Conservation (phyloP, 2,797 vertebrate species). For the Catharus ustulatus region DNA sequence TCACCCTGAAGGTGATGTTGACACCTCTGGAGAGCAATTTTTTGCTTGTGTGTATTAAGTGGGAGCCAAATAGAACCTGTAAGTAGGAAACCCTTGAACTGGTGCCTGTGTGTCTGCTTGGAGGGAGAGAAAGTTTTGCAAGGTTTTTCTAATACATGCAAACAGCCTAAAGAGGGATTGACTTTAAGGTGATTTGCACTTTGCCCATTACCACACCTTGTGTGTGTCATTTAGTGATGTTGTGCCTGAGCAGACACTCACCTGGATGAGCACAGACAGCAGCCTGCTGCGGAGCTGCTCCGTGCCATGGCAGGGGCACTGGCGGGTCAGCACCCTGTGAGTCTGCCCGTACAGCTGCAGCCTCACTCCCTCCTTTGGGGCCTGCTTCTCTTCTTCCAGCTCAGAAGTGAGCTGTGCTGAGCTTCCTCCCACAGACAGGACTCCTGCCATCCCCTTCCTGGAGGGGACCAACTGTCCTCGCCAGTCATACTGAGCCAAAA, state of each 20-base stretch:
- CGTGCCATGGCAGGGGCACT: slow-evolving; percentile 80
- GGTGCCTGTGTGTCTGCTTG: background rate
- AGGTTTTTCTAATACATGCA: background rate
- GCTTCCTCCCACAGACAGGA: slow-evolving; percentile 72
- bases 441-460: slow-evolving; percentile 56
- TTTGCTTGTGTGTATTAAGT: background rate
- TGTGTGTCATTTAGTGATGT: background rate
- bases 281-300: slow-evolving; percentile 77
- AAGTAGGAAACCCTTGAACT: background rate
- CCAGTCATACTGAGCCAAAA: slow-evolving; percentile 71
- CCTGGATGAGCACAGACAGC: slow-evolving; percentile 57
- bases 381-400: background rate
- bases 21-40: background rate
- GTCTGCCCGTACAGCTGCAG: slow-evolving; percentile 78
- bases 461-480: slow-evolving; percentile 68
- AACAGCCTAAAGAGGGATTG: background rate
- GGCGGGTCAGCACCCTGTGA: slow-evolving; percentile 73
- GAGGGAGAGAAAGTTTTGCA: background rate
- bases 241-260: background rate
- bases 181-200: background rate
- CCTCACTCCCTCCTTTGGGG: background rate
- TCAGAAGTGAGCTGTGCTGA: slow-evolving; percentile 73
- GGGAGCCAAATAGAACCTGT: background rate
- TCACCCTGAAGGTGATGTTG: background rate
- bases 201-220: background rate